Percentiles rank a stretch among this genome's conserved stretches.
Conservation (phyloP, 1,140 invertebrate species). For the Spodoptera litura region DNA sequence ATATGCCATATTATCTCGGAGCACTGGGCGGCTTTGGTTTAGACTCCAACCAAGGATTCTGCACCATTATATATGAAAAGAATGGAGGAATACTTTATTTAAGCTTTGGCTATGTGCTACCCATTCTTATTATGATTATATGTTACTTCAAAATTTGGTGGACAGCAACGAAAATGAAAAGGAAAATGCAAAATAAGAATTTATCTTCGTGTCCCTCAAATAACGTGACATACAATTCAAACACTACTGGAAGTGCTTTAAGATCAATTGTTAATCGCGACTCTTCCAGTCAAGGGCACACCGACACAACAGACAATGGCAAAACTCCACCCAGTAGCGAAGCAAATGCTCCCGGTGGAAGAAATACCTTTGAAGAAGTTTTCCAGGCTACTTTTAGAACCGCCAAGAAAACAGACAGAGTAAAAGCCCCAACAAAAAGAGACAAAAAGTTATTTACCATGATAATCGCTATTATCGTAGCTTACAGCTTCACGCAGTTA, state of each 20-base stretch:
- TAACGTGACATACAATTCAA: neutral
- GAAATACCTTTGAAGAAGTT: neutral
- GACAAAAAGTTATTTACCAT: conserved; percentile 91
- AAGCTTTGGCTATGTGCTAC: conserved; percentile 90
- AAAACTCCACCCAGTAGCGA: neutral
- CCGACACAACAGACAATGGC: neutral
- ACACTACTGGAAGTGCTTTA: no score
- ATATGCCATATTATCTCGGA: conserved; percentile 90
- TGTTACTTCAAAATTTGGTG: conserved; percentile 92
- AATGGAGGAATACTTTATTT: conserved; percentile 90
- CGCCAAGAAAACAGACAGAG: neutral
- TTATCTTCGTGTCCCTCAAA: no score
- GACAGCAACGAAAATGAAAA: conserved; percentile 89
- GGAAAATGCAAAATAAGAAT: conserved; percentile 66
- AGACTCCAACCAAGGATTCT: conserved; percentile 89
- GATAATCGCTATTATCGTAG: conserved; percentile 92
- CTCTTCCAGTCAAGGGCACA: neutral
- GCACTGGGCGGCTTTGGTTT: conserved; percentile 91
- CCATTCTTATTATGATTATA: conserved; percentile 90
- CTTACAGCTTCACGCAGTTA: conserved; percentile 91
- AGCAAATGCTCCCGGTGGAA: neutral
- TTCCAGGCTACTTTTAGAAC: conserved; percentile 12
- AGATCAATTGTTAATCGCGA: neutral
- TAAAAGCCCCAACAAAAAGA: conserved; percentile 88
- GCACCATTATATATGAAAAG: conserved; percentile 89